These are phyloP conservation scores for Lordiphosa andalusiaca DNA, from an alignment of 2,888 invertebrate species.

Conservation along the genomic window DNA sequence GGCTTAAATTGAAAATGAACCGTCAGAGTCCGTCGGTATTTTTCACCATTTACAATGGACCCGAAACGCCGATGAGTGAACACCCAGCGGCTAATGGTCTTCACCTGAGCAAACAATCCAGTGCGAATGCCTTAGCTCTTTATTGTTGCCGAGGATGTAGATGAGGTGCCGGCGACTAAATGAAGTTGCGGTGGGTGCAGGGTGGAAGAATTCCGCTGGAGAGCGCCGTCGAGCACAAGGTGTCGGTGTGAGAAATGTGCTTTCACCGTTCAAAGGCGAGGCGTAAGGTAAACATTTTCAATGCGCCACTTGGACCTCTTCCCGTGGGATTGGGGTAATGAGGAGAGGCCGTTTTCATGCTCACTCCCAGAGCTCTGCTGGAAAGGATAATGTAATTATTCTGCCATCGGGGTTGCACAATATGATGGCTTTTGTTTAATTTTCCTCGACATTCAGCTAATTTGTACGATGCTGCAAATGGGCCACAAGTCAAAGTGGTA, in stretches of 20 bases:
- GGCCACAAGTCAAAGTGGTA: not conserved
- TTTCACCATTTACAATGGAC: slow-evolving; percentile 12
- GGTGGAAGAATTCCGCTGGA: slow-evolving; percentile 5
- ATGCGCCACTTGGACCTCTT: not conserved
- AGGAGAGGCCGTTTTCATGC: slow-evolving; percentile 1
- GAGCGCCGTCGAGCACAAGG: not conserved
- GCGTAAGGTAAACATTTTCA: slow-evolving; percentile 12
- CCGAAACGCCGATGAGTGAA: not conserved
- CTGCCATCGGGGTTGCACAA: too few relatives aligned
- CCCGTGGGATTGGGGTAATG: slow-evolving; percentile 1
- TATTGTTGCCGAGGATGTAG: slow-evolving; percentile 5
- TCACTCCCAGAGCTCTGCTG: too few relatives aligned
- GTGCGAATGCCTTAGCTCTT: not conserved
- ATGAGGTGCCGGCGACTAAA: slow-evolving; percentile 7
- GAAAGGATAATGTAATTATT: not conserved
- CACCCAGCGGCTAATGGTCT: slow-evolving; percentile 6
- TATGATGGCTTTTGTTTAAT: not conserved
- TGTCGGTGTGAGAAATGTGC: slow-evolving; percentile 1
- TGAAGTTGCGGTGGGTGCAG: slow-evolving; percentile 13
- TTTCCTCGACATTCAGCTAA: slow-evolving; percentile 2
- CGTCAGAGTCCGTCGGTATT: slow-evolving; percentile 19
- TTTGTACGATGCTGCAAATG: not conserved
- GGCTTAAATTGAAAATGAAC: slow-evolving; percentile 50
- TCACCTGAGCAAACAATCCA: slow-evolving; percentile 17
- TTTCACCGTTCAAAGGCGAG: slow-evolving; percentile 4